Evolutionary conservation across 2,113 vertebrate genomes (phyloP).

Genomic region (Cynopterus brachyotis): DNA sequence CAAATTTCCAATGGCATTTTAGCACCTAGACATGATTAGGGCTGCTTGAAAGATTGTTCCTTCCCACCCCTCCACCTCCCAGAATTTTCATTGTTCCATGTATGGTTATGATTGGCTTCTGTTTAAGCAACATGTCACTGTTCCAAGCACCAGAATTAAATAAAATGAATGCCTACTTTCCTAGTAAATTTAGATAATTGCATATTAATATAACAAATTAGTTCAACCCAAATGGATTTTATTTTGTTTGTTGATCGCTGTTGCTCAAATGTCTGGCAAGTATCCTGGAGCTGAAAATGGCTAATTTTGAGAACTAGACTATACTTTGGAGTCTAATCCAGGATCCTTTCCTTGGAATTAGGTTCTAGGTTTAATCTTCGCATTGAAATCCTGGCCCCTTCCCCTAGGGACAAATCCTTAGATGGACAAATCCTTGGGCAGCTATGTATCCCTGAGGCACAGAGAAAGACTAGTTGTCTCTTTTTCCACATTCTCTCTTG

Average conservation of each 20-base stretch:
- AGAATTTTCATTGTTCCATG: not conserved
- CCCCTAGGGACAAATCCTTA: not conserved
- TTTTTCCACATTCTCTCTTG: not conserved
- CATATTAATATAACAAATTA: slow-evolving; percentile 18
- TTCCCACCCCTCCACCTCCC: too few species aligned
- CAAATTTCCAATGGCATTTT: not conserved
- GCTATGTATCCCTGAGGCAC: not conserved
- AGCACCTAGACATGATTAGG: not conserved
- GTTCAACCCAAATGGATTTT: not conserved
- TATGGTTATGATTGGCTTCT: not conserved
- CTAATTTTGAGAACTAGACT: not conserved
- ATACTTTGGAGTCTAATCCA: not conserved
- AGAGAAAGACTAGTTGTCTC: not conserved
- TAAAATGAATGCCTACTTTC: not conserved
- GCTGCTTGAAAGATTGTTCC: not conserved
- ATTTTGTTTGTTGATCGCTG: slow-evolving; percentile 32
- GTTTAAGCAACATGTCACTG: not conserved
- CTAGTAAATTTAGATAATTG: slow-evolving; percentile 45
- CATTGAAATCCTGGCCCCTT: not conserved
- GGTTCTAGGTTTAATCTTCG: not conserved
- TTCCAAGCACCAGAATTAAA: not conserved
- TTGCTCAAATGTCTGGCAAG: not conserved
- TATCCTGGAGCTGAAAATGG: not conserved
- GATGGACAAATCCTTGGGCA: not conserved
- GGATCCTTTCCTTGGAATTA: not conserved